Conservation (phyloP, 2,113 vertebrate species). For the Prietella phreatophila region DNA sequence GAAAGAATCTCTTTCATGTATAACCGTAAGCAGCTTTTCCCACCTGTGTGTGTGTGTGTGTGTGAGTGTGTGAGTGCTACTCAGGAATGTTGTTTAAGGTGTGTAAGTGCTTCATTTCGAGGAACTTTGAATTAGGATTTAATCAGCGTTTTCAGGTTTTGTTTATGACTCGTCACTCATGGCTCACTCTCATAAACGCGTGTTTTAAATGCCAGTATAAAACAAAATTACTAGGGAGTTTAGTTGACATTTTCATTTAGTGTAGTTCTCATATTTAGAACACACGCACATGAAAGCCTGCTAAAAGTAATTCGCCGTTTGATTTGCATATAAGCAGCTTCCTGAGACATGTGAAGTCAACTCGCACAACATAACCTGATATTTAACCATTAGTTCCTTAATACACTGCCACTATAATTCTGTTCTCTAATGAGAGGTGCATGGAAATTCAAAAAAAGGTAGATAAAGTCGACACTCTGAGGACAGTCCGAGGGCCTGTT, state of each 20-base stretch:
- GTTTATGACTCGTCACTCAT: background rate
- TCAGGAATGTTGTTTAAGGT: constrained; percentile 29
- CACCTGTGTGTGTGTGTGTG: background rate
- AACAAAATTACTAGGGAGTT: background rate
- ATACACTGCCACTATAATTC: background rate
- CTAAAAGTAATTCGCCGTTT: background rate
- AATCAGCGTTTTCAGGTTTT: background rate
- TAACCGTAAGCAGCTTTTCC: background rate
- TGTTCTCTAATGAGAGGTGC: background rate
- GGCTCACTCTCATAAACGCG: background rate
- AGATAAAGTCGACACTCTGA: background rate
- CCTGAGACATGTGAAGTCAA: background rate
- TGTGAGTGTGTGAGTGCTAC: background rate
- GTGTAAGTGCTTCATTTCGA: background rate
- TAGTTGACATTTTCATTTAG: background rate
- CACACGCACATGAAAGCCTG: background rate
- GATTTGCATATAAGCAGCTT: constrained; percentile 20
- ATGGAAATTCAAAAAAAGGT: background rate
- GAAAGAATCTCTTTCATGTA: background rate
- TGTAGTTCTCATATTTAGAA: background rate
- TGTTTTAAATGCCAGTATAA: background rate
- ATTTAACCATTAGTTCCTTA: background rate
- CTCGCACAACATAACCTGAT: background rate
- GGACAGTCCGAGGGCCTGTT: background rate
- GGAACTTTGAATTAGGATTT: background rate